Conservation (phyloP, 2,113 vertebrate species). For the Dipodomys stephensi region DNA sequence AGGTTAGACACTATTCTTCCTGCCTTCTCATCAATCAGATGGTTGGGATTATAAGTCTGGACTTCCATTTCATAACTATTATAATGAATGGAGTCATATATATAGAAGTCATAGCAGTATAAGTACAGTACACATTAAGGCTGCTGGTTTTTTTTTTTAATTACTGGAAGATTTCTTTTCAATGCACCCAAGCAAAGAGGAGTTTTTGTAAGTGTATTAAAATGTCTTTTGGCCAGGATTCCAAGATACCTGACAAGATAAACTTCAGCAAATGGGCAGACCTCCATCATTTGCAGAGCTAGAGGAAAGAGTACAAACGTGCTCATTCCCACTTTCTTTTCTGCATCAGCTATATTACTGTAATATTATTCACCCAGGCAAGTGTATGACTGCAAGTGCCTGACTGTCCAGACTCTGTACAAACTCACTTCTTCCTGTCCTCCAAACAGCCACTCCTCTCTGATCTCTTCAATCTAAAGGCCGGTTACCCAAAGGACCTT, state of each 20-base stretch:
- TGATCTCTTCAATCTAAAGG: background rate
- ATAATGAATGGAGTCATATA: background rate
- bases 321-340: background rate
- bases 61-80: background rate
- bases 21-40: too few relatives aligned
- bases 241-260: background rate
- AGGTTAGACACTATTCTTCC: too few relatives aligned
- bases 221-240: background rate
- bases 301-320: background rate
- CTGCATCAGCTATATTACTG: background rate
- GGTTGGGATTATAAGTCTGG: too few relatives aligned
- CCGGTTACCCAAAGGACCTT: background rate
- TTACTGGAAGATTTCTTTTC: too few relatives aligned
- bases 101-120: background rate
- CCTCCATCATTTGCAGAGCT: background rate
- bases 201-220: background rate
- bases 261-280: background rate
- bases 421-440: background rate
- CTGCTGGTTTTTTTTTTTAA: background rate
- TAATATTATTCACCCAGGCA: fast-evolving
- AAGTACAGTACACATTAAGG: background rate
- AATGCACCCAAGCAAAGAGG: background rate
- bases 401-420: background rate
- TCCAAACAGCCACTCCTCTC: background rate
- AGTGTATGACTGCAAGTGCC: too few relatives aligned